Base-by-base conservation (phyloP, 2,113 vertebrate genomes). In the Oncorhynchus mykiss region DNA sequence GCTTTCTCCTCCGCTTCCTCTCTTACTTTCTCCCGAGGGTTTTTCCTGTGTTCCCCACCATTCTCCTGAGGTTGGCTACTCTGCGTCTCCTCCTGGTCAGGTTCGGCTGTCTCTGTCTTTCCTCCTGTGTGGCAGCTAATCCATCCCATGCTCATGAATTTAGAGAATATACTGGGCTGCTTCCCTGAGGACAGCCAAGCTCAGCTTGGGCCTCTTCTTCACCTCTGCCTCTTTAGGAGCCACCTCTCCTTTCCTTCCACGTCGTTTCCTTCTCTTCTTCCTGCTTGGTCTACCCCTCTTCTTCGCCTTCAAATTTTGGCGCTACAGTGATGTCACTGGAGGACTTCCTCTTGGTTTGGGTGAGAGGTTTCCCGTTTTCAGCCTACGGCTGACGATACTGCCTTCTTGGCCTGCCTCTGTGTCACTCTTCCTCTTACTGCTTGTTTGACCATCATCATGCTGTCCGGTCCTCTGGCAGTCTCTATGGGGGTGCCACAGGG, bases 91-190 rank as follows among this genome's bases (percentile, higher is more conserved):
- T 88, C 91, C 9, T 77, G 80, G 25, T 90, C 91, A 0, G 87
- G 70, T 78, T 92, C 93, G 74, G 24, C 90, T 0, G 86, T 18
- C 31, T 70, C 90, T n/a, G 82, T 93, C 89, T 89, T 96, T 34
- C 87, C 71, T 67, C 86, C 91, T 3, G 88, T 80, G 27, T 82
- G 93, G 71, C 94, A 91, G 73, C 90, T 94, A 80, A 95, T 78
- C 84, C 96, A 96, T 1, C 96, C 96, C 79, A 98, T 87, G 57
- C 94, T 96, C 83, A 94, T 94, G 78, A 99, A 98, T 91, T 97
- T 99, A 25, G 97, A 98, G 81, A 99, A 95, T 81, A 99, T 98
- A 76, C 95, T 97, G n/a, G 96, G 96, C 80, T 99, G 98, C 71
- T 96, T 99, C 77, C 90, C 88, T 0, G 94, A 89, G 7, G 96